Evolutionary conservation across 2,113 vertebrate species (phyloP).

Genomic region (Dipodomys ordii): DNA sequence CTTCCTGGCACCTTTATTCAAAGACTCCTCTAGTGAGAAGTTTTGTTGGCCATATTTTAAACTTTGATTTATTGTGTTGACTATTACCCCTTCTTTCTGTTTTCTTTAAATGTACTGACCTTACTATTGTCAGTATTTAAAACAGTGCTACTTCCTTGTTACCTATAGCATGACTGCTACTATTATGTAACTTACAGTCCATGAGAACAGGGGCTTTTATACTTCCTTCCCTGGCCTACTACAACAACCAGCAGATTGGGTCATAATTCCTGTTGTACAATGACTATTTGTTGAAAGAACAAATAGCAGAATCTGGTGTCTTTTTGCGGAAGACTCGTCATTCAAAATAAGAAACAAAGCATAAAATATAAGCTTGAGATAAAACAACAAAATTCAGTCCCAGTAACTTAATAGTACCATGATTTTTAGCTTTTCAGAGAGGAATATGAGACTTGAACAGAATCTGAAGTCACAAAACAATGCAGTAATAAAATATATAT

Average conservation of each 20-base stretch:
- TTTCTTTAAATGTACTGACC: neutral
- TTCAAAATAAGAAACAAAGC: neutral
- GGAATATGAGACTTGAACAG: neutral
- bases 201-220: neutral
- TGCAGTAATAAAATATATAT: neutral
- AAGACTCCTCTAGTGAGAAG: neutral
- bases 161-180: neutral
- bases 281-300: neutral
- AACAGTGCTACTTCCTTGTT: neutral
- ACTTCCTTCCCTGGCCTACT: neutral
- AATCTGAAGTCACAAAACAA: neutral
- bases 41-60: neutral
- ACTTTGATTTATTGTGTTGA: neutral
- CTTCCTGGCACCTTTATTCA: neutral
- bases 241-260: accelerated
- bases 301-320: neutral
- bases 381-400: neutral
- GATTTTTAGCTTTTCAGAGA: neutral
- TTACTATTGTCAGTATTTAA: neutral
- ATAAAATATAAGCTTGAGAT: neutral
- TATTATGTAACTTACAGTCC: neutral
- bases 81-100: neutral
- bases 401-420: neutral
- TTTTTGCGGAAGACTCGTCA: neutral
- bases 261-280: neutral